Evolutionary conservation across 2,888 invertebrate species (phyloP), one percentile per base, ranked within the genome.

Genomic region (Lochmaea capreae): DNA sequence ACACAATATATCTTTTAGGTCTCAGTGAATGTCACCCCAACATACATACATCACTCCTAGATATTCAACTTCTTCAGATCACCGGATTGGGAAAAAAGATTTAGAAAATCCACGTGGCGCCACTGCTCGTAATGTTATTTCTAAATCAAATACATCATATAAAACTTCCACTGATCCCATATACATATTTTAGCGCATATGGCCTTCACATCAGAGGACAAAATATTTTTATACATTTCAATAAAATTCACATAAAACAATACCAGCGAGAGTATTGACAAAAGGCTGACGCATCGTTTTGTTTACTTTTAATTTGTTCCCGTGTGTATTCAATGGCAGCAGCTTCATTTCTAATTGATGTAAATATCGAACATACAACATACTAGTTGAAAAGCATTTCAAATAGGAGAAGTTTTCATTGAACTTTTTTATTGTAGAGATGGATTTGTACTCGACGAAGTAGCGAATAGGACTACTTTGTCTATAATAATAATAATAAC

Each of bases 231-330:
- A 54, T 63, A 63, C 49, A 69, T 62, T 62, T 69, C 62, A 63
- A 43, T 69, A 8, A 33, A 59, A 52, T 52, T 46, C 52, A 16
- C 16, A 18, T 11, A n/a, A 22, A 16, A 39, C 54, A 69, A 54
- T 63, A 63, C 62, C 71, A 63, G 42, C 26, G 73, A 57, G 59
- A 66, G 33, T 65, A 49, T 74, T 74, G 33, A 74, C 71, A 57
- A 67, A 74, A 74, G 72, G 65, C 71, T 39, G 65, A 46, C 74
- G 58, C 26, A 46, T 57, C 67, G 42, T 71, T 67, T 74, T 74
- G 59, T 74, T 74, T 71, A 71, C 71, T 58, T 74, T 74, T 52
- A 71, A 74, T 74, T 67, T 67, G 16, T 58, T 67, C 67, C 66
- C 49, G 42, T 33, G 46, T 71, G 74, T 71, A 66, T 71, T 62